Conservation (phyloP, 92 coral and sea anemone genomes). For the Zoanthus gigantus region DNA sequence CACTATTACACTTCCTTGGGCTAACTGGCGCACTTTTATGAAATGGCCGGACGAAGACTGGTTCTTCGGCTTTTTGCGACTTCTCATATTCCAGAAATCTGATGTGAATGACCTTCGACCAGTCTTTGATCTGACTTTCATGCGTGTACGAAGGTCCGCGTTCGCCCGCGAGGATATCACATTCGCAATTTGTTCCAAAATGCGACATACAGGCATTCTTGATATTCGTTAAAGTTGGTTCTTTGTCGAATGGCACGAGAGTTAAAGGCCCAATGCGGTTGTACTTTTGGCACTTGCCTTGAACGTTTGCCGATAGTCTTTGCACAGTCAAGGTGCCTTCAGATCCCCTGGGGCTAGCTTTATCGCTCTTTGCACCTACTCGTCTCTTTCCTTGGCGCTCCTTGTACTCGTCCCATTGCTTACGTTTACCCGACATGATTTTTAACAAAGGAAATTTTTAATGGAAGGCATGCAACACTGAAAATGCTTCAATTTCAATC, state of each 20-base stretch:
- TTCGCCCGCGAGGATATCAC: slow-evolving; percentile 73
- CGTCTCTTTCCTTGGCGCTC: slow-evolving; percentile 31
- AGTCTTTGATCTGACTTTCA: slow-evolving; percentile 57
- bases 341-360: slow-evolving; percentile 17
- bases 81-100: slow-evolving; percentile 54
- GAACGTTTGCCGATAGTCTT: slow-evolving; percentile 56
- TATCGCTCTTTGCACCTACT: slow-evolving; percentile 30
- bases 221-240: slow-evolving; percentile 55
- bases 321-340: slow-evolving; percentile 63
- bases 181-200: slow-evolving; percentile 49
- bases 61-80: slow-evolving; percentile 7
- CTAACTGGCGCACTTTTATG: slow-evolving; percentile 27
- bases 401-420: slow-evolving; percentile 46
- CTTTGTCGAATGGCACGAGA: slow-evolving; percentile 54
- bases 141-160: slow-evolving; percentile 75
- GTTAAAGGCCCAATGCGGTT: slow-evolving; percentile 67
- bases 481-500: slow-evolving; percentile 5
- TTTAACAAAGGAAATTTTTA: background rate
- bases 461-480: background rate
- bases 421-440: slow-evolving; percentile 24
- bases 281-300: slow-evolving; percentile 69
- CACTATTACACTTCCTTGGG: slow-evolving; percentile 21
- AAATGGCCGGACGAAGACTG: slow-evolving; percentile 12
- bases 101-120: slow-evolving; percentile 63
- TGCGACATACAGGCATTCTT: slow-evolving; percentile 59